Conservation (phyloP, 1,140 invertebrate genomes). For the Microplitis mediator region DNA sequence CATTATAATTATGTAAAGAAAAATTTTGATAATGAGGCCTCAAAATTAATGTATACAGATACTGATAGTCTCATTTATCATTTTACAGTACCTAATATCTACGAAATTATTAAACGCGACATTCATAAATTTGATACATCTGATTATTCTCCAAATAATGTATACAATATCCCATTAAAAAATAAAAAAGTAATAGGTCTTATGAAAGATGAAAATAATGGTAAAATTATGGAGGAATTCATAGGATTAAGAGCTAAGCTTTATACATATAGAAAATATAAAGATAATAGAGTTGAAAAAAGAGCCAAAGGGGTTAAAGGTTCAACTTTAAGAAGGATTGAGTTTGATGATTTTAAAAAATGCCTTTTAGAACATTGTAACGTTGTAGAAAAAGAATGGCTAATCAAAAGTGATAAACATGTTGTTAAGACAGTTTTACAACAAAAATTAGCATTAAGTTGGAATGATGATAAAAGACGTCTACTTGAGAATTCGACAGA, state of each 20-base stretch:
- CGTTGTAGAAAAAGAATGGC: neutral
- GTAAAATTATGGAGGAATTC: constrained; percentile 8
- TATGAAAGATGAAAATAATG: neutral
- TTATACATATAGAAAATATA: neutral
- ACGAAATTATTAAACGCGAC: too few relatives aligned
- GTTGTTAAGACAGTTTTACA: neutral
- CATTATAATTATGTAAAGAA: constrained; percentile 41
- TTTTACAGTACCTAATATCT: too few relatives aligned
- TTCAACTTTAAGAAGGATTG: constrained; percentile 17
- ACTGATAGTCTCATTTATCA: constrained; percentile 7
- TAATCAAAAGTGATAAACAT: neutral
- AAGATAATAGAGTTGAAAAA: constrained; percentile 7
- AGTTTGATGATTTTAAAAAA: constrained; percentile 8
- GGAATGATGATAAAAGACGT: constrained; percentile 15
- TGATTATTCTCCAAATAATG: too few relatives aligned
- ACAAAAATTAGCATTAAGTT: neutral
- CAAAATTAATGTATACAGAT: constrained; percentile 18
- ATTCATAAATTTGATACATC: too few relatives aligned
- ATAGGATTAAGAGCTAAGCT: constrained; percentile 6
- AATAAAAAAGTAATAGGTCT: too few relatives aligned
- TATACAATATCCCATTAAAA: too few relatives aligned
- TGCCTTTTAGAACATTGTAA: neutral
- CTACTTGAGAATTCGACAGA: neutral
- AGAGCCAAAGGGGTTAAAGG: neutral
- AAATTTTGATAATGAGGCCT: constrained; percentile 19